Evolutionary conservation across 2,797 vertebrate genomes (phyloP), one percentile per base, ranked within the genome.

Genomic region (Novumbra hubbsi): DNA sequence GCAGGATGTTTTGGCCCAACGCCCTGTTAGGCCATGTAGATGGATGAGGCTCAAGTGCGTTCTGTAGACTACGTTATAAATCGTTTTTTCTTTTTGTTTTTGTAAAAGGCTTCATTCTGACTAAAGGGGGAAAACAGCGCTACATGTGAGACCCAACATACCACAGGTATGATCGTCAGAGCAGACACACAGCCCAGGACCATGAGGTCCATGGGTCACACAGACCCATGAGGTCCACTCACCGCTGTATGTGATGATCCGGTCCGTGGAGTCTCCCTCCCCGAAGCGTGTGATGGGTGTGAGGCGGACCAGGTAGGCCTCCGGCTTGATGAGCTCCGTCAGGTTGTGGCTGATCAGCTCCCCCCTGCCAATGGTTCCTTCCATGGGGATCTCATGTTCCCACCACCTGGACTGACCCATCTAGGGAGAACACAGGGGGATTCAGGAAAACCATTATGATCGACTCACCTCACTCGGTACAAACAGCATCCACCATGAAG

Each of bases 221-320:
- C n/a, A n/a, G n/a, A n/a, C n/a, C n/a, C n/a, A 50, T 19, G 17
- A 21, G 21, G 11, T 60, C 55, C 12, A 24, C 55, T 60, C 48
- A 74, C 93, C 94, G 0, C 94, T 96, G 83, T 99, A 99, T 0
- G 94, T 95, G 88, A 99, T 95, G 85, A 95, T 92, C 74, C 97
- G 92, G 45, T 98, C 96, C 1, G 96, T 95, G 45, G 95, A 92
- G 85, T 99, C 97, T 0, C 97, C 97, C 82, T 98, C 97, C 0
- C 97, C 97, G 28, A 96, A 98, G 45, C 95, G 94, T 27, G 96
- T 98, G 89, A 98, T 97, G 75, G 97, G 97, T 0, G 96, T 98
- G 21, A 99, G 94, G 16, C 97, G 95, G 3, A 99, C 95, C 90
- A 98, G 94, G 34, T 98, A 99, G 0, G 96, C 95, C 80, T 98